Evolutionary conservation across 2,888 invertebrate genomes (phyloP).

Genomic region (Chaetogeoica ovagalla): DNA sequence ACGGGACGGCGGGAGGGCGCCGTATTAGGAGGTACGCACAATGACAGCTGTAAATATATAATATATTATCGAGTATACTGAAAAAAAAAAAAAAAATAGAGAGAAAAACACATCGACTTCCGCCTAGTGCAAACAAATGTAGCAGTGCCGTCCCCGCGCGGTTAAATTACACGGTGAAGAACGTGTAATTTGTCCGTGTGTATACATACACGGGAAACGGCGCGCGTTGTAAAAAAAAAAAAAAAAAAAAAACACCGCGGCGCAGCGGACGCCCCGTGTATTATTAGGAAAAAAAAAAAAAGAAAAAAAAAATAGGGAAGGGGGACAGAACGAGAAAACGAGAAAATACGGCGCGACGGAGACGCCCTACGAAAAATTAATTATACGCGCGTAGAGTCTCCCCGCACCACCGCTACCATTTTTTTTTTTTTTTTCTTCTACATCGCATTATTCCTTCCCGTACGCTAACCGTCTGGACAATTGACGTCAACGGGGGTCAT

Average conservation of each 20-base stretch:
- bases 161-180: conserved; percentile 50
- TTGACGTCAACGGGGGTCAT: conserved; percentile 51
- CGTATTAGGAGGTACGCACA: not conserved
- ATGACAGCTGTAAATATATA: conserved; percentile 26
- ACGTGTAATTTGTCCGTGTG: conserved; percentile 48
- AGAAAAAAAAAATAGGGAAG: not conserved
- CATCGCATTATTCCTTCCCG: too few relatives aligned
- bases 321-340: not conserved
- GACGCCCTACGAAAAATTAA: conserved; percentile 52
- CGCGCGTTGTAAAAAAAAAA: not conserved
- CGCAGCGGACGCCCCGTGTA: not conserved
- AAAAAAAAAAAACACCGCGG: not conserved
- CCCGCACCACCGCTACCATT: conserved; percentile 2
- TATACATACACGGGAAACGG: conserved; percentile 21
- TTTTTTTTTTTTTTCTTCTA: conserved; percentile 21
- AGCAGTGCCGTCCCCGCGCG: not conserved
- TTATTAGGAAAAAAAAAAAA: not conserved
- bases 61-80: not conserved
- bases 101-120: conserved; percentile 43
- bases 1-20: not conserved
- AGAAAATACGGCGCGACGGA: conserved; percentile 40
- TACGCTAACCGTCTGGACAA: conserved; percentile 14
- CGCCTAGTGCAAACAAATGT: conserved; percentile 42
- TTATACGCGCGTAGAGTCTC: conserved; percentile 38
- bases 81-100: conserved; percentile 8